phyloP scores from a whole-genome alignment of 1,140 invertebrate genomes.

The Galleria mellonella region DNA sequence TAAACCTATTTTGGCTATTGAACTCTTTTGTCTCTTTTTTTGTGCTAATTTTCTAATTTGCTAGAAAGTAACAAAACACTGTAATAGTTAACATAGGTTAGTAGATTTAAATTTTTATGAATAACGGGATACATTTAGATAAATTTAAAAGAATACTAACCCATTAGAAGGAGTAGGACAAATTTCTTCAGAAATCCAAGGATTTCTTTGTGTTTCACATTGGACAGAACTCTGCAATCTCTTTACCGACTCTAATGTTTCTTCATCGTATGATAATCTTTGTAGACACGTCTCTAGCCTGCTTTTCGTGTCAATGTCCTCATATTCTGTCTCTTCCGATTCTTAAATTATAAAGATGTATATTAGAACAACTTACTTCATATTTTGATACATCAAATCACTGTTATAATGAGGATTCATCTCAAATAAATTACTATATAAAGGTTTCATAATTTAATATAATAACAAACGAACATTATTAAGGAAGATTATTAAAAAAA shows the following conservation, averaged over 20 bases:
- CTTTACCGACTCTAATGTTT: conserved; percentile 11
- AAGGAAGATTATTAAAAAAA: too few species aligned
- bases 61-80: too few species aligned
- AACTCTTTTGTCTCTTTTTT: too few species aligned
- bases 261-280: conserved; percentile 1
- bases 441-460: too few species aligned
- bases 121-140: not conserved
- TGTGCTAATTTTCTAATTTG: too few species aligned
- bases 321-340: not conserved
- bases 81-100: too few species aligned
- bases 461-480: too few species aligned
- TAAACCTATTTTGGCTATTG: too few species aligned
- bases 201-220: conserved; percentile 10
- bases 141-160: not conserved
- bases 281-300: conserved; percentile 5
- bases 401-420: too few species aligned
- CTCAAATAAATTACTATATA: too few species aligned
- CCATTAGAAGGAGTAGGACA: not conserved
- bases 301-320: conserved; percentile 1
- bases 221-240: conserved; percentile 12
- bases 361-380: not conserved
- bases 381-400: too few species aligned
- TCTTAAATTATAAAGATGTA: not conserved
- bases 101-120: too few species aligned
- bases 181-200: conserved; percentile 6